Evolutionary conservation across 2,113 vertebrate genomes (phyloP), one percentile per base, ranked within the genome.

Genomic region (Ammodytes marinus): DNA sequence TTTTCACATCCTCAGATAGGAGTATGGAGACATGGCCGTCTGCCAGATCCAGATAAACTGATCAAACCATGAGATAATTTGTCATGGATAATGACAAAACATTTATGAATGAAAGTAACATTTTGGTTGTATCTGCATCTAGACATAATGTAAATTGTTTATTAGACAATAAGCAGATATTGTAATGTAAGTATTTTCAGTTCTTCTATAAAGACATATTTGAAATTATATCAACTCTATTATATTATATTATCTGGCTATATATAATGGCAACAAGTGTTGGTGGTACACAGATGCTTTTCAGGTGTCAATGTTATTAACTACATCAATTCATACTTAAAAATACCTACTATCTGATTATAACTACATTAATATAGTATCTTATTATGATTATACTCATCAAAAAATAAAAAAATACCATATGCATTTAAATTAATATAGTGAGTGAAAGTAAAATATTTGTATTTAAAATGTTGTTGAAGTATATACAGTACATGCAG

Each of bases 1-100:
- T 90, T 85, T 86, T 89, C 79, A 86, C 72, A 90, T 81, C 83
- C 75, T 88, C 59, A 67, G 79, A 73, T 85, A 80, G 79, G 89
- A 78, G 79, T 80, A 82, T 75, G 69, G 74, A 85, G 83, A 77
- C 77, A 69, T 80, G 87, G 85, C 87, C 11, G 64, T 74, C 80
- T 89, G 87, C 84, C 89, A 89, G 71, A n/a, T 5, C 55, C 82
- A 72, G 82, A 87, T 58, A 70, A 27, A 59, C 76, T 61, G 35
- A 74, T 76, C 45, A 60, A 77, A 63, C 77, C 49, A 61, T 37
- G 55, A 83, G 47, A 76, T 52, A 55, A 79, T 49, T 71, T 71
- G 39, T 63, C 46, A 75, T 46, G 46, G 14, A 64, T 77, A 43
- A 78, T 77, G 43, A 75, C 52, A 74, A 79, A 81, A n/a, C 67